phyloP scores from a whole-genome alignment of 2,888 invertebrate genomes.

The Meghimatium bilineatum region DNA sequence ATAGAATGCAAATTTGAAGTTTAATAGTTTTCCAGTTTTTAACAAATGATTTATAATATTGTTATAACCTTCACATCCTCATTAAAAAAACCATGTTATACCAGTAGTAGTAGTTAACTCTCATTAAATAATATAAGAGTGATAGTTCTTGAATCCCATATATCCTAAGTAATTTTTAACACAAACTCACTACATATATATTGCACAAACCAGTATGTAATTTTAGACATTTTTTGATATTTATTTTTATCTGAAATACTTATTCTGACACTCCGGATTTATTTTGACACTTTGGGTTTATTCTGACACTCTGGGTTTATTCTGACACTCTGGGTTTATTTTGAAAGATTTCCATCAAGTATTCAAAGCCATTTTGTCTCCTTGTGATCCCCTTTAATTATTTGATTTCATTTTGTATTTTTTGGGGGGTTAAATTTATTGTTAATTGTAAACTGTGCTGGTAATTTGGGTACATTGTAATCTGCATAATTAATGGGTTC shows the following conservation, averaged over 20 bases:
- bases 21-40: too few species aligned
- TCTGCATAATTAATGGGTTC: background rate
- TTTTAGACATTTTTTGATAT: background rate
- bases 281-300: too few species aligned
- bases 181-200: background rate
- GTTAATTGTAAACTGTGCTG: background rate
- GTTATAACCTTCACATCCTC: too few species aligned
- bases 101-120: too few species aligned
- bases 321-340: too few species aligned
- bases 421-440: background rate
- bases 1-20: too few species aligned
- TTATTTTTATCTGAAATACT: background rate
- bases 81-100: too few species aligned
- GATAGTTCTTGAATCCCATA: too few species aligned
- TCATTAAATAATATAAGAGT: too few species aligned
- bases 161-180: background rate
- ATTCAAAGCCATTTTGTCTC: conserved; percentile 66
- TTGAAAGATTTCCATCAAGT: background rate
- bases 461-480: background rate
- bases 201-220: background rate
- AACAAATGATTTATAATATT: too few species aligned
- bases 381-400: conserved; percentile 66
- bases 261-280: too few species aligned
- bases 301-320: too few species aligned
- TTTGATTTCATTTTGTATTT: conserved; percentile 45